Conservation (phyloP, 2,888 invertebrate species). For the Pediacus dermestoides region DNA sequence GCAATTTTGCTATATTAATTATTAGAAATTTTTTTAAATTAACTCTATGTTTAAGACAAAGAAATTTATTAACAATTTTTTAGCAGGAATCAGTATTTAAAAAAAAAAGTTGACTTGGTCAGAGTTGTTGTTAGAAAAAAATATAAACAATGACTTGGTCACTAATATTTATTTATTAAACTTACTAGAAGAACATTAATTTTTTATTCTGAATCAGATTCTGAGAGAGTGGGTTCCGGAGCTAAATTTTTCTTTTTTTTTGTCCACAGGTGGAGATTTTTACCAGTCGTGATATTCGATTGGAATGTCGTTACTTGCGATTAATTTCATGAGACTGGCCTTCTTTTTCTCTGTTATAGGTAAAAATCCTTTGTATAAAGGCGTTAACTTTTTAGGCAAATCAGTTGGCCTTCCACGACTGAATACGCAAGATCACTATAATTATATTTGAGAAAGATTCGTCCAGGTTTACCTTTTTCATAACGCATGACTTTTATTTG, state of each 20-base stretch:
- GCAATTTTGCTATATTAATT: too few relatives aligned
- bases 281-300: conserved; percentile 13
- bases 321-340: conserved; percentile 6
- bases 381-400: neutral
- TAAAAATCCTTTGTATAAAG: conserved; percentile 3
- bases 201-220: conserved; percentile 11
- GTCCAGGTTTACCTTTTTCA: too few relatives aligned
- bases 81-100: too few relatives aligned
- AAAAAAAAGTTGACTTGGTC: too few relatives aligned
- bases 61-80: too few relatives aligned
- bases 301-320: conserved; percentile 11
- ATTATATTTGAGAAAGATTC: conserved; percentile 10
- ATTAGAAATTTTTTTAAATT: too few relatives aligned
- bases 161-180: too few relatives aligned
- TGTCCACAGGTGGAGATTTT: conserved; percentile 8
- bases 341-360: conserved; percentile 6
- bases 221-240: conserved; percentile 8
- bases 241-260: conserved; percentile 1
- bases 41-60: too few relatives aligned
- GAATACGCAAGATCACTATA: conserved; percentile 6
- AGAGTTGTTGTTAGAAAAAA: too few relatives aligned
- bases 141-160: too few relatives aligned
- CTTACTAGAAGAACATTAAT: too few relatives aligned
- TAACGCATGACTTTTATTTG: too few relatives aligned
- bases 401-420: conserved; percentile 5